Percentiles rank a stretch among this genome's conserved stretches.
Evolutionary conservation across 2,888 invertebrate species (phyloP).

Genomic region (Labia minor): DNA sequence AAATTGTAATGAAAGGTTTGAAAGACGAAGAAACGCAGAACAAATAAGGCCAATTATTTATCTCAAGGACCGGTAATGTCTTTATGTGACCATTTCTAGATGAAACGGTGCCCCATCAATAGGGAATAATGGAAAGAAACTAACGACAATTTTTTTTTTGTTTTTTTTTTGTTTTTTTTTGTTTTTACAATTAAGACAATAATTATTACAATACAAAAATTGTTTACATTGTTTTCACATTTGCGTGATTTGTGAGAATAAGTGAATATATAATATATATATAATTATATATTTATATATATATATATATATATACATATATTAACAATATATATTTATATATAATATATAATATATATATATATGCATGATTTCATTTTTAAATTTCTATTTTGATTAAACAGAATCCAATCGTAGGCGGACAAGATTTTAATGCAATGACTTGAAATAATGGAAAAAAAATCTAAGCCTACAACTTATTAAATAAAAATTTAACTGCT

Average conservation of each 20-base stretch:
- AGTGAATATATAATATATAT: background rate
- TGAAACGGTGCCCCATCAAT: background rate
- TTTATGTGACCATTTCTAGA: background rate
- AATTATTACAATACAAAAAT: constrained; percentile 13
- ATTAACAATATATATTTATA: background rate
- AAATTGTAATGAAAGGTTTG: background rate
- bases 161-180: too few species aligned
- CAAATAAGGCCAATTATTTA: background rate
- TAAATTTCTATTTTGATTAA: constrained; percentile 3
- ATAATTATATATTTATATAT: background rate
- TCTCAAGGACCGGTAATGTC: background rate
- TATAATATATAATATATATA: background rate
- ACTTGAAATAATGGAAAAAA: background rate
- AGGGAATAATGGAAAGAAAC: constrained; percentile 13
- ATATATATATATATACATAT: too few species aligned
- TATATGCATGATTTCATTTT: constrained; percentile 7
- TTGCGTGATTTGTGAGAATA: constrained; percentile 5
- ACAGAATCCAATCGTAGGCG: constrained; percentile 5
- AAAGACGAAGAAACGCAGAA: constrained; percentile 13
- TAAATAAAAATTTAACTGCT: background rate
- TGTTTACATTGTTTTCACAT: constrained; percentile 13
- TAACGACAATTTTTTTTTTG: constrained; percentile 2
- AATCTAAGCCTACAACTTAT: background rate
- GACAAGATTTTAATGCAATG: constrained; percentile 4
- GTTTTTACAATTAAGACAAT: constrained; percentile 13